A percentile compares a stretch with the other conserved stretches of the same genome.
Conservation (phyloP, 2,888 invertebrate species). For the Limnephilus rhombicus region DNA sequence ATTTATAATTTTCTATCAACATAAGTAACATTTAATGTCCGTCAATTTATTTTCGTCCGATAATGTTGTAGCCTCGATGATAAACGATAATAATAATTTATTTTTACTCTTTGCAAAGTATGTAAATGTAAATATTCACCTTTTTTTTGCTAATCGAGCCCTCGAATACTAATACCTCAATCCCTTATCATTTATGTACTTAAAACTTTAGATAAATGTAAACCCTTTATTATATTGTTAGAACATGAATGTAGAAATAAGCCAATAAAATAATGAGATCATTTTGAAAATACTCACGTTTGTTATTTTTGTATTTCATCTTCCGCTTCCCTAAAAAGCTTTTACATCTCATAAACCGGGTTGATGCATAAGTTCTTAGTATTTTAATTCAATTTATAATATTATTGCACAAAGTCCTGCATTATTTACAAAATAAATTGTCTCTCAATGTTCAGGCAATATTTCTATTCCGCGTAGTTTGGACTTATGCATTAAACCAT, state of each 20-base stretch:
- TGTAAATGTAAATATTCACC: constrained; percentile 50
- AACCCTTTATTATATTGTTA: constrained; percentile 47
- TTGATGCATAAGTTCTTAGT: background rate
- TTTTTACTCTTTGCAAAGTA: constrained; percentile 38
- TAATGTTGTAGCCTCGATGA: background rate
- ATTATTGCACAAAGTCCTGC: background rate
- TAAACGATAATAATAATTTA: background rate
- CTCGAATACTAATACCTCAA: constrained; percentile 54
- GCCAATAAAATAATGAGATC: constrained; percentile 58
- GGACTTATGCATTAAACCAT: background rate
- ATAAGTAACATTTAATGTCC: background rate
- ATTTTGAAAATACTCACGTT: constrained; percentile 52
- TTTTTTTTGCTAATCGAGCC: constrained; percentile 29
- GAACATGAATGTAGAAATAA: constrained; percentile 60
- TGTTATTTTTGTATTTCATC: constrained; percentile 43
- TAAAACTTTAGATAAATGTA: constrained; percentile 28
- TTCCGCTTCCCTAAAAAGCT: background rate
- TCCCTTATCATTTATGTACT: constrained; percentile 26
- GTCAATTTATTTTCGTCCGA: background rate
- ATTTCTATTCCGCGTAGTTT: background rate
- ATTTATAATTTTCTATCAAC: background rate
- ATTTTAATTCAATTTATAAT: background rate
- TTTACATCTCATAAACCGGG: constrained; percentile 11
- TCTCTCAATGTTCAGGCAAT: background rate
- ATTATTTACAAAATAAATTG: background rate